phyloP scores from a whole-genome alignment of 2,888 invertebrate genomes.

The Leptinotarsa peninsularis region DNA sequence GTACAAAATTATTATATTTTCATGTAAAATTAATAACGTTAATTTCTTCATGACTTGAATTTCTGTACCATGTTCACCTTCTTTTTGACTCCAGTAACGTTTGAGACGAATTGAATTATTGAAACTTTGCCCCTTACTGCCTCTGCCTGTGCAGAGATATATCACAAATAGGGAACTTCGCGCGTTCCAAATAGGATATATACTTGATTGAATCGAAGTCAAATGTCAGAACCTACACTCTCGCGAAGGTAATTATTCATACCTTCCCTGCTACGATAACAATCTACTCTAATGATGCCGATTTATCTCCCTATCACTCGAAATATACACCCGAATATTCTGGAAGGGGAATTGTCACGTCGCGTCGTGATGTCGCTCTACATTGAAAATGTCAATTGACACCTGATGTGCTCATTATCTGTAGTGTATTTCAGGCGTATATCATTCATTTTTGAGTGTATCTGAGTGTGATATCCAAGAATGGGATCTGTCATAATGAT shows the following conservation, averaged over 20 bases:
- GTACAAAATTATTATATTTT: too few species aligned
- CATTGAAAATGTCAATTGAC: not conserved
- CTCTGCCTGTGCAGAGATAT: not conserved
- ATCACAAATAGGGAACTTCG: not conserved
- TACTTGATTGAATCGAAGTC: not conserved
- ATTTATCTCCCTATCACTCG: not conserved
- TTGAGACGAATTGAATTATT: too few species aligned
- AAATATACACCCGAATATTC: not conserved
- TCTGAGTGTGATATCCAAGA: too few species aligned
- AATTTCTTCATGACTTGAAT: too few species aligned
- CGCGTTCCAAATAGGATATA: not conserved
- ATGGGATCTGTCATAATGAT: too few species aligned
- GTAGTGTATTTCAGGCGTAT: too few species aligned
- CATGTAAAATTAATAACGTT: too few species aligned
- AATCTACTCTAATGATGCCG: conserved; percentile 3
- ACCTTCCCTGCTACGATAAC: not conserved
- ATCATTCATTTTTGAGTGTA: too few species aligned
- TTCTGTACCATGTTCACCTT: too few species aligned
- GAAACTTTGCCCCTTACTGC: too few species aligned
- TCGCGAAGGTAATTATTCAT: not conserved
- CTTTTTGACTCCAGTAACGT: too few species aligned
- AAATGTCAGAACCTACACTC: not conserved
- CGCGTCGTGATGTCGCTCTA: not conserved
- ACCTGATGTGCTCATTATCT: not conserved
- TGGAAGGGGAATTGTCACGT: not conserved